Evolutionary conservation across 1,140 invertebrate genomes (phyloP), one percentile per base, ranked within the genome.

Genomic region (Papilio polytes): DNA sequence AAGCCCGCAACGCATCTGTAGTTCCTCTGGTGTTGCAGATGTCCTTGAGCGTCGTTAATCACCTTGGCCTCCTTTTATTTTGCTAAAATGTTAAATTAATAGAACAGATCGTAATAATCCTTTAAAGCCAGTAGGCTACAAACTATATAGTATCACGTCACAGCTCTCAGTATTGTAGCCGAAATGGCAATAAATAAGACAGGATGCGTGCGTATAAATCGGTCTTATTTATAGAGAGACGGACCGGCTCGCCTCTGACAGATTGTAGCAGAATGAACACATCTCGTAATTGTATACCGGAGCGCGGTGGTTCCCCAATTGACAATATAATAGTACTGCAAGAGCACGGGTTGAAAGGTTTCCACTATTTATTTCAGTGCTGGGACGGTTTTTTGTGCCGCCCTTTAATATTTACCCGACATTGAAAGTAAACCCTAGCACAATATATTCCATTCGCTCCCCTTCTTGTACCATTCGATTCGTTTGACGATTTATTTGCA

Each of bases 121-220:
- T 80, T 77, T 59, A 53, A 78, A 78, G 80, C 78, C 74, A 56
- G 81, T 80, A 81, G 81, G 80, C 41, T 79, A 80, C 78, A 77
- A 80, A 81, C 77, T 80, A 81, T 81, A 82, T 76, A 44, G 74
- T 88, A 87, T 86, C 86, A 84, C 80, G 80, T 84, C 83, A 83
- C 77, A 73, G 82, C 78, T 84, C 83, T 82, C 77, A 66, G 82
- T 72, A 82, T 90, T 89, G 89, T 91, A 85, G 87, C 90, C 88
- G 83, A 93, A 92, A 92, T 90, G 86, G 87, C 90, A 83, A 93
- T 93, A 93, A 93, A 91, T 91, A 90, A 88, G 87, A 78, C 46
- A 74, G 81, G 82, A 82, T 82, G 87, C 82, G 83, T 84, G 84
- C 83, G 84, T 89, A 92, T 92, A 92, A 92, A 92, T 92, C 85